Evolutionary conservation across 2,113 vertebrate species (phyloP).

Genomic region (Myotis lucifugus): DNA sequence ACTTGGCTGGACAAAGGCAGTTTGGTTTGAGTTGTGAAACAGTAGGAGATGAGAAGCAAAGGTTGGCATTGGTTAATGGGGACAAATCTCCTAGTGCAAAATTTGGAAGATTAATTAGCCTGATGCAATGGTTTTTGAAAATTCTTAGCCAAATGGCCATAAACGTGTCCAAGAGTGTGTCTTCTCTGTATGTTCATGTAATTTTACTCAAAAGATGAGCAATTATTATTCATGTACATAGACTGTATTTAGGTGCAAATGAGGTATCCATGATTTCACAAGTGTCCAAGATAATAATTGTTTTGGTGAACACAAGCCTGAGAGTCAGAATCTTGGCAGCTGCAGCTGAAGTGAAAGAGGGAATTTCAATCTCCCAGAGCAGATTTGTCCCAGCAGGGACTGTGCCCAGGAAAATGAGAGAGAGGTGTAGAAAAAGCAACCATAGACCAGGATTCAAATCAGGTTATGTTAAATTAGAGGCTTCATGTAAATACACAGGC

Average conservation of each 20-base stretch:
- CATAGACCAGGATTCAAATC: not conserved
- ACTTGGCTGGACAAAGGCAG: not conserved
- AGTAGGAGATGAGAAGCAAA: not conserved
- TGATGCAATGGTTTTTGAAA: constrained; percentile 66
- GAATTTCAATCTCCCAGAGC: constrained; percentile 34
- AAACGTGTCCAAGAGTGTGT: not conserved
- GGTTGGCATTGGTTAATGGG: not conserved
- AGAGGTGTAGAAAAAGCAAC: not conserved
- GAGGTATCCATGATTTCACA: constrained; percentile 29
- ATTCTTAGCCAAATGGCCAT: constrained; percentile 15
- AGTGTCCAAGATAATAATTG: constrained; percentile 43
- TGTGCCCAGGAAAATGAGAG: not conserved
- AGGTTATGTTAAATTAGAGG: constrained; percentile 29
- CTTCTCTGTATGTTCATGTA: constrained; percentile 43
- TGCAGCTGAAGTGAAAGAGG: not conserved
- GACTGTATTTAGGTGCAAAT: constrained; percentile 43
- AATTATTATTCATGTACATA: constrained; percentile 44
- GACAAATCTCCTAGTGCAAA: not conserved
- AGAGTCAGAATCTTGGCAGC: constrained; percentile 1
- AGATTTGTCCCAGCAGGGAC: constrained; percentile 36
- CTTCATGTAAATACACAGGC: not conserved
- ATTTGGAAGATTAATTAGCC: constrained; percentile 48
- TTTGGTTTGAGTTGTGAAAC: not conserved
- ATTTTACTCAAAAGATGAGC: constrained; percentile 39
- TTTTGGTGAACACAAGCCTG: constrained; percentile 36